phyloP scores from a whole-genome alignment of 2,113 vertebrate species.

The Oreotrochilus melanogaster region DNA sequence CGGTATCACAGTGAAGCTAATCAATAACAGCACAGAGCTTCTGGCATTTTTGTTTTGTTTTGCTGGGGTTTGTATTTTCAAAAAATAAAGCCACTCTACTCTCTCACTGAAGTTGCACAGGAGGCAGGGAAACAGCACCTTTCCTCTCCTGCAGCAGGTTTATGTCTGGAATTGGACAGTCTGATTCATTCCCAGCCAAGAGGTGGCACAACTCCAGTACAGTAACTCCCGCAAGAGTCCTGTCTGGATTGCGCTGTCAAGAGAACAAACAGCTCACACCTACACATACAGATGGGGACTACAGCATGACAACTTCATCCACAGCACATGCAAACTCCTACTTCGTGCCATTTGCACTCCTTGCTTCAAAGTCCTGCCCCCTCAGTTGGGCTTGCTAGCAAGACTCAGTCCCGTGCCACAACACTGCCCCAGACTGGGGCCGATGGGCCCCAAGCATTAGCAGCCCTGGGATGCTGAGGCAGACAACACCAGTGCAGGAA shows the following conservation, averaged over 20 bases:
- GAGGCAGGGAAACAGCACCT: background rate
- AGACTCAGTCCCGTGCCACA: background rate
- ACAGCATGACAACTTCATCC: background rate
- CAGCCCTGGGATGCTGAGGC: rapidly evolving
- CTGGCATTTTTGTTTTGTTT: background rate
- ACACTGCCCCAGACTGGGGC: background rate
- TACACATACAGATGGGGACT: rapidly evolving
- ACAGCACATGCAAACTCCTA: rapidly evolving
- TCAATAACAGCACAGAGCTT: background rate
- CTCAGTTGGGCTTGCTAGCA: background rate
- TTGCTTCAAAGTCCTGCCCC: background rate
- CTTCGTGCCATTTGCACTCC: background rate
- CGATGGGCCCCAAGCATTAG: background rate
- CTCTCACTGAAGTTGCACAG: background rate
- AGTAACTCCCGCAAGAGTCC: rapidly evolving
- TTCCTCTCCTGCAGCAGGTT: background rate
- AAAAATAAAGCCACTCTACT: background rate
- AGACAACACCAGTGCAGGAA: background rate
- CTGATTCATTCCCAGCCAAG: background rate
- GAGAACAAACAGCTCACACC: background rate
- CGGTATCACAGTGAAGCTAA: background rate
- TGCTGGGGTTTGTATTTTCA: background rate
- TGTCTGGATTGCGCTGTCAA: rapidly evolving
- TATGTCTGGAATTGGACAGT: background rate
- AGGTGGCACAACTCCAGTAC: background rate